Evolutionary conservation across 23 tunicate species (phyloP), one percentile per base, ranked within the genome.

Genomic region (Trididemnum clinides): DNA sequence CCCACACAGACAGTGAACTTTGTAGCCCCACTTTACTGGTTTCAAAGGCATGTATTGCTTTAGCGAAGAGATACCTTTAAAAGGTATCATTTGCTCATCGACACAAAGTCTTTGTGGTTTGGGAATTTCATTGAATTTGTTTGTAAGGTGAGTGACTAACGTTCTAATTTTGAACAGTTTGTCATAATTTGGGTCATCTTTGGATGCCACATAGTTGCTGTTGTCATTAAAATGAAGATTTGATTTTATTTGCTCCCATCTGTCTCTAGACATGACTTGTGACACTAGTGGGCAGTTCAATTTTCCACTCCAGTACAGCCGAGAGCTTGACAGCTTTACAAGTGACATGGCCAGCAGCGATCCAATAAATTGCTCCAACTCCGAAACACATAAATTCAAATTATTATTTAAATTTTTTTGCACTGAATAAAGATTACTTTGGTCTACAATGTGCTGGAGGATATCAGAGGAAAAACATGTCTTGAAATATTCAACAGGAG

Each of bases 41-140:
- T 31, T 66, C 31, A 4, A 23, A 29, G 75, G 22, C 36, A 66
- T 3, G 6, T 66, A 66, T 31, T 66, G 75, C 22, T 66, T 66
- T 29, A 66, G 75, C 7, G 75, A 28, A 31, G 75, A 66, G 37
- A 66, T n/a, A 66, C 37, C 75, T 66, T 66, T 66, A 23, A 66
- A 31, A 2, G 75, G 75, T 28, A 66, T 66, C 37, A 32, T 66
- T 37, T 66, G 75, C 37, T 66, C 37, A 32, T 66, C n/a, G 19
- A 66, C 75, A 32, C 75, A 66, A 10, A 66, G n/a, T n/a, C n/a
- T n/a, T n/a, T 66, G 75, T 32, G 75, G 12, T 31, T 66, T 66
- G 10, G 75, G 37, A 66, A 66, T 66, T 66, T 66, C 37, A 5
- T 31, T 29, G 37, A 66, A 66, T 66, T 66, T 28, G 10, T 20